phyloP scores from a whole-genome alignment of 2,113 vertebrate species.

The Catharus minimus region DNA sequence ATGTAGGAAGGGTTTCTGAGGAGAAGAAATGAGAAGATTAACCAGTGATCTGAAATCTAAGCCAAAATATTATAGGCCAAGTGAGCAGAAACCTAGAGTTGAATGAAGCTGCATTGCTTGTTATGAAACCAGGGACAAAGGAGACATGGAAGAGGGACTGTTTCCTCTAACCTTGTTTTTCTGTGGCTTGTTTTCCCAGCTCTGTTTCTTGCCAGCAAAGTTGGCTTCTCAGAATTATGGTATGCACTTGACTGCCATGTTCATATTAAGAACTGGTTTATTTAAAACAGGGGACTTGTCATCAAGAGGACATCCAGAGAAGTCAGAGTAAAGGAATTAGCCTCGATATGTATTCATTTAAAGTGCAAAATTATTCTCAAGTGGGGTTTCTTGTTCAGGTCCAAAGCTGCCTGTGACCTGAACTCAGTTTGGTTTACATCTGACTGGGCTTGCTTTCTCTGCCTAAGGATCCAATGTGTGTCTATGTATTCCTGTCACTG shows the following conservation, averaged over 20 bases:
- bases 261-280: neutral
- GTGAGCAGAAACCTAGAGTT: neutral
- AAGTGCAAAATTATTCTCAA: neutral
- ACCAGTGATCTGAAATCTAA: neutral
- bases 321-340: neutral
- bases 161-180: neutral
- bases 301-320: neutral
- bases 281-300: neutral
- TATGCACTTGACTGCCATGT: neutral
- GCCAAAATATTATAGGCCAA: neutral
- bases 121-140: constrained; percentile 34
- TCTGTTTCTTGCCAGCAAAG: neutral
- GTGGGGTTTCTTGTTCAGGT: neutral
- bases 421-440: neutral
- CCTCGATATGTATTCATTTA: neutral
- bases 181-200: neutral
- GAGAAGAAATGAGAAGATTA: neutral
- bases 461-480: neutral
- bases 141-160: neutral
- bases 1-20: neutral
- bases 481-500: neutral
- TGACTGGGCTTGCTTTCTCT: neutral
- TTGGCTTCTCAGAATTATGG: neutral
- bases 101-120: neutral
- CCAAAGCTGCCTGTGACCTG: neutral